Evolutionary conservation across 2,113 vertebrate species (phyloP), one percentile per base, ranked within the genome.

Genomic region (Paedocypris sp.): DNA sequence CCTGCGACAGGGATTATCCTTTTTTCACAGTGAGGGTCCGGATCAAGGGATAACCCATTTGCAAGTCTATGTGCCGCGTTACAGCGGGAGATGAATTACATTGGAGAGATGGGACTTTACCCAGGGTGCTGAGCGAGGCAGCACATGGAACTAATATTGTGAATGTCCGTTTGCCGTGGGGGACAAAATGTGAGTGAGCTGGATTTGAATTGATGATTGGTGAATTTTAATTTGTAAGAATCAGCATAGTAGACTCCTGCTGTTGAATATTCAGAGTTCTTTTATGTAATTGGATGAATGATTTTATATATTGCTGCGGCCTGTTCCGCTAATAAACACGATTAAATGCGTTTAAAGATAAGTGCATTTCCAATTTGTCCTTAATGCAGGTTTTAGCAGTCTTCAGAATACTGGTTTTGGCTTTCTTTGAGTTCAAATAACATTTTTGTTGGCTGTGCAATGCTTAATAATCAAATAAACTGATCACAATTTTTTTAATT

Each of bases 1-100:
- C 45, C 52, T 63, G 54, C 25, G 48, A 60, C 54, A 46, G 60
- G 48, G 52, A 63, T 68, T 68, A 59, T 68, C 53, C 63, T 56
- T 39, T 45, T 36, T 39, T 49, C 43, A 5, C 42, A 57, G 3
- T 42, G 36, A n/a, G 15, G 22, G 48, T 68, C 60, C 46, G 33
- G 59, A 50, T 50, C 36, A 31, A 48, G 32, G 29, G 32, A 56
- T 59, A 63, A 63, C 35, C 59, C 51, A 52, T 63, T 63, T 63
- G 52, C 45, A 59, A 52, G 46, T 64, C 47, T 64, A 49, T 43
- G 18, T 46, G 42, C 22, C 18, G 36, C 46, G 8, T 31, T 32
- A 56, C 20, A 12, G 36, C 26, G 18, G 11, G 39, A 47, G 38
- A 51, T 64, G 47, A 68, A 59, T 52, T 56, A 53, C 18, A 59